These are phyloP conservation scores for Drosophila siamana DNA, from an alignment of 2,888 invertebrate genomes.

Conservation along the genomic window DNA sequence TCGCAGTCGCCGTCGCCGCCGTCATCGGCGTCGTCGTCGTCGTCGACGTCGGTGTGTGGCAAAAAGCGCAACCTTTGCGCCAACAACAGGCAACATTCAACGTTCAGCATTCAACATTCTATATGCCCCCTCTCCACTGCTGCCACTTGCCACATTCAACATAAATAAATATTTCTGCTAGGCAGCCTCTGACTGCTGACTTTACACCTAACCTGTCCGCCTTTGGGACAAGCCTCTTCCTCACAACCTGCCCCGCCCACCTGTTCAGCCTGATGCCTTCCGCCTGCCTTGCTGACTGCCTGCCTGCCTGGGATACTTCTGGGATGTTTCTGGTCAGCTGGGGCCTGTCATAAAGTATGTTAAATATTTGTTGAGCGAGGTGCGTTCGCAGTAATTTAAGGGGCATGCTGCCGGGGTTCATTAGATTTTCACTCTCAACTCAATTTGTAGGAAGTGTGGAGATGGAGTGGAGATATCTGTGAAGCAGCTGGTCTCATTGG, in stretches of 20 bases:
- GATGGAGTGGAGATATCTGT: not conserved
- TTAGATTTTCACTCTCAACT: conserved; percentile 47
- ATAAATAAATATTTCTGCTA: conserved; percentile 70
- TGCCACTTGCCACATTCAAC: conserved; percentile 35
- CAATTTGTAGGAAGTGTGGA: conserved; percentile 28
- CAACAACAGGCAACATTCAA: conserved; percentile 33
- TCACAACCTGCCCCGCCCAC: not conserved
- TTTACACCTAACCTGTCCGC: conserved; percentile 65
- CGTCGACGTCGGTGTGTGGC: conserved; percentile 53
- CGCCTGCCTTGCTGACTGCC: conserved; percentile 27
- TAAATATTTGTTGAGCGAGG: conserved; percentile 73
- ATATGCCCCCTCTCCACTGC: conserved; percentile 20
- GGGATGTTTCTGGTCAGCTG: conserved; percentile 50
- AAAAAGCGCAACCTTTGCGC: conserved; percentile 69
- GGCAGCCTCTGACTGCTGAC: conserved; percentile 45
- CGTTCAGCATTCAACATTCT: conserved; percentile 35
- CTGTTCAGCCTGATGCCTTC: conserved; percentile 29
- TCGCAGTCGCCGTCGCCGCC: conserved; percentile 6
- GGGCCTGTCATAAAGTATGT: conserved; percentile 70
- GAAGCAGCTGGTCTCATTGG: conserved; percentile 21
- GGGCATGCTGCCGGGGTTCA: conserved; percentile 41
- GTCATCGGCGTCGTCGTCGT: conserved; percentile 31
- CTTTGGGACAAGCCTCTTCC: conserved; percentile 36
- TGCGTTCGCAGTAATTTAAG: conserved; percentile 55
- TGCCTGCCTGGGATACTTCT: conserved; percentile 54